Percentiles rank a stretch among this genome's conserved stretches.
Evolutionary conservation across 2,888 invertebrate species (phyloP).

Genomic region (Amblyjoppa fuscipennis): DNA sequence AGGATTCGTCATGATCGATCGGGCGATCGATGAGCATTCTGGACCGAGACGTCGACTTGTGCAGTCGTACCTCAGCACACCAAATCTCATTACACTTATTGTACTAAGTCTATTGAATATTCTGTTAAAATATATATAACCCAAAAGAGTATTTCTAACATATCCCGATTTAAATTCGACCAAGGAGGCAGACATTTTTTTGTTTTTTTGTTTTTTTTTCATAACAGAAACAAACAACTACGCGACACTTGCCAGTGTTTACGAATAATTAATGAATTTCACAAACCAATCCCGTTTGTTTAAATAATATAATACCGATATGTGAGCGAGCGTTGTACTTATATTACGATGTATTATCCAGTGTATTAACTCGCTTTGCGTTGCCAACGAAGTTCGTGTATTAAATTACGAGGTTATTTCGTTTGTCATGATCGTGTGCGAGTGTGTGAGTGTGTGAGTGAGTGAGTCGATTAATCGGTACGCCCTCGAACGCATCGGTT

Average conservation of each 20-base stretch:
- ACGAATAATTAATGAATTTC: neutral
- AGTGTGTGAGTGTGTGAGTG: conserved; percentile 1
- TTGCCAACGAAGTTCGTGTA: conserved; percentile 35
- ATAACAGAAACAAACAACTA: neutral
- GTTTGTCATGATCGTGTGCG: neutral
- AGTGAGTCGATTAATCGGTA: conserved; percentile 36
- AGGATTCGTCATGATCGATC: too few species aligned
- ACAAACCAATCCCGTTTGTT: neutral
- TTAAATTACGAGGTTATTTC: conserved; percentile 47
- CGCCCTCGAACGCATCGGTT: conserved; percentile 11
- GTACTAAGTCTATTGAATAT: too few species aligned
- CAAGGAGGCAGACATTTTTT: neutral
- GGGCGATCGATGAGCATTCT: too few species aligned
- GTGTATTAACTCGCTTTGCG: conserved; percentile 15
- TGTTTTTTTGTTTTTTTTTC: conserved; percentile 6
- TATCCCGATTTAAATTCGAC: too few species aligned
- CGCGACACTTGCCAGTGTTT: neutral
- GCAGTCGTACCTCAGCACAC: too few species aligned
- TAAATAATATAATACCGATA: conserved; percentile 34
- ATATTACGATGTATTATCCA: conserved; percentile 23
- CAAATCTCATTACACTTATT: too few species aligned
- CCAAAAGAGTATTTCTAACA: too few species aligned
- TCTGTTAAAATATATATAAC: too few species aligned
- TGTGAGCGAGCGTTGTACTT: conserved; percentile 18
- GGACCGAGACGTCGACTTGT: too few species aligned